Conservation (phyloP, 2,113 vertebrate genomes). For the Furnarius figulus region DNA sequence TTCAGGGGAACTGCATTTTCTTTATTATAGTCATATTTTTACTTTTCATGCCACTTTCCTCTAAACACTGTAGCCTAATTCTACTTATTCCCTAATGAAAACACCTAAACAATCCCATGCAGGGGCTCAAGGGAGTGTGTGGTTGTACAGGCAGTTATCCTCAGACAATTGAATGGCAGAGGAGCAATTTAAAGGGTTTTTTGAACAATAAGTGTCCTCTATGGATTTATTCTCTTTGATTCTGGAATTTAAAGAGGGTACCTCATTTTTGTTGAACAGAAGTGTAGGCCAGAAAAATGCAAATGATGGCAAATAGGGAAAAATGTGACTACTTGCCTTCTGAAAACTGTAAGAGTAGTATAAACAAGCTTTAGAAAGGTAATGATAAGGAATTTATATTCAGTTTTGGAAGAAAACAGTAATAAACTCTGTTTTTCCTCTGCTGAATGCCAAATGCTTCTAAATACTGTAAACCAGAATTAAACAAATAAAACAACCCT, state of each 20-base stretch:
- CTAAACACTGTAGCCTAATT: neutral
- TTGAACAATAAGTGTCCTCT: neutral
- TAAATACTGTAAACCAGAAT: neutral
- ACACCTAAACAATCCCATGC: neutral
- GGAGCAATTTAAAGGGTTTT: neutral
- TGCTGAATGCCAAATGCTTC: neutral
- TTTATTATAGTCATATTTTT: conserved; percentile 10
- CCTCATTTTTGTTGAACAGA: neutral
- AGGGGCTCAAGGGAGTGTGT: neutral
- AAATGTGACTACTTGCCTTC: neutral
- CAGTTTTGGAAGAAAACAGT: conserved; percentile 1
- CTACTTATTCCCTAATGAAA: neutral
- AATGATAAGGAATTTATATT: neutral
- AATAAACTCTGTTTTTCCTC: neutral
- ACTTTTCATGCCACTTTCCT: neutral
- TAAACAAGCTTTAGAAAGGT: neutral
- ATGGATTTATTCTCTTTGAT: neutral
- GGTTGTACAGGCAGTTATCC: neutral
- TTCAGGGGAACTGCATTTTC: neutral
- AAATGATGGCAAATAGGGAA: neutral
- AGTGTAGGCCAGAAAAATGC: neutral
- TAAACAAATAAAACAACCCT: neutral
- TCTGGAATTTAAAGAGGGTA: neutral
- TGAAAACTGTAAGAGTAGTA: neutral
- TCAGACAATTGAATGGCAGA: neutral